Base-by-base conservation (phyloP, 2,888 invertebrate species). In the Drosophila phalerata region DNA sequence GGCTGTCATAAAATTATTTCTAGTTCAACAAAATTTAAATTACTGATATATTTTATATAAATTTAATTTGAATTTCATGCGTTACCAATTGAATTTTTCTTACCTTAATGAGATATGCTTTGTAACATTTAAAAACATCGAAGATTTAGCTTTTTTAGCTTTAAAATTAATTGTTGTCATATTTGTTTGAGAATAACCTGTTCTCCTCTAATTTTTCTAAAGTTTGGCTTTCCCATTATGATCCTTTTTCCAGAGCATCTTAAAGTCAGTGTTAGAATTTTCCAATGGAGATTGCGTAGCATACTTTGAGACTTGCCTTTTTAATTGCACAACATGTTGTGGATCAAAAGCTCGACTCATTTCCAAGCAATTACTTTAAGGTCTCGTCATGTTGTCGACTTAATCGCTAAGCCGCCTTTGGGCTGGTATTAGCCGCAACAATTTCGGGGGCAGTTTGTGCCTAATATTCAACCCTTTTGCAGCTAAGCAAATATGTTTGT, bases 401-500 rank as follows among this genome's bases (percentile, higher is more conserved):
- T 69, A 61, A 66, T 68, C 76, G 74, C 53, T 81, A 81, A 81
- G 84, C 78, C 81, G 81, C 64, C 81, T 83, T 83, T 81, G 76
- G 63, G 67, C 17, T 15, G 70, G 81, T 62, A 78, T 81, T 80
- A 83, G 81, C 62, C 68, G 61, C 73, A 73, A 64, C 69, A 69
- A 70, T 73, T 80, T 74, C 30, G 57, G 61, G 48, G 45, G 42
- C 25, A 45, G 42, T 37, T 37, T 47, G 58, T 25, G 55, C 56
- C 81, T 77, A 77, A 81, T 80, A 80, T 61, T 69, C 81, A 80
- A 83, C 78, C 81, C 81, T 81, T 81, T 76, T 56, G 67, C 70
- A 56, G 67, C 78, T 69, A 71, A 76, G 53, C 81, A 76, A 81
- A 79, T 78, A 78, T 77, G 77, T 68, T 62, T 69, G 47, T 43